Conservation (phyloP, 2,888 invertebrate genomes). For the Caenorhabditis wallacei region DNA sequence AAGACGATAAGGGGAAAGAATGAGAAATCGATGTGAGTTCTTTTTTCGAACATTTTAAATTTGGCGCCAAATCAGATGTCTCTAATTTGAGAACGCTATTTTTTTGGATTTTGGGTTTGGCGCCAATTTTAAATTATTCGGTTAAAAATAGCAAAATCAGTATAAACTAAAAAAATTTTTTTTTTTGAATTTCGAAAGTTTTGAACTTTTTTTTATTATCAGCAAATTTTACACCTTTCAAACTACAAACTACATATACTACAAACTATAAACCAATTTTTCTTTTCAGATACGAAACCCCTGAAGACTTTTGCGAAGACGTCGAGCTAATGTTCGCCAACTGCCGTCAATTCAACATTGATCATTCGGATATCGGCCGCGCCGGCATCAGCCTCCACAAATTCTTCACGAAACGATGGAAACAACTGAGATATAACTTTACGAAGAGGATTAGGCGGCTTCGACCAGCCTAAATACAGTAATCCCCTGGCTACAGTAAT, state of each 20-base stretch:
- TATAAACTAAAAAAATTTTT: no score
- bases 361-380: conserved; percentile 97
- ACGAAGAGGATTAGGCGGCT: conserved; percentile 67
- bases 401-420: conserved; percentile 75
- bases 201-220: no score
- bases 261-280: no score
- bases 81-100: no score
- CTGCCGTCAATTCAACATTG: conserved; percentile 98
- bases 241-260: no score
- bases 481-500: no score
- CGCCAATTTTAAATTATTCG: no score
- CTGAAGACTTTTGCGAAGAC: conserved; percentile 94
- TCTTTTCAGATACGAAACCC: conserved; percentile 90
- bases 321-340: conserved; percentile 96
- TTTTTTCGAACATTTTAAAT: conserved; percentile 4
- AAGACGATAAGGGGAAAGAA: conserved; percentile 94
- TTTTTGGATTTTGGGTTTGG: no score
- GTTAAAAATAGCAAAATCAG: no score
- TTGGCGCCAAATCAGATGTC: no score
- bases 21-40: conserved; percentile 85
- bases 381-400: conserved; percentile 87
- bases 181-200: no score
- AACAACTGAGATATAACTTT: conserved; percentile 74
- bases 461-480: background rate
- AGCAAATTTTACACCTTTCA: no score